A percentile compares a stretch with the other conserved stretches of the same genome.
These are phyloP conservation scores for Amphiprion clarkii DNA, from an alignment of 2,797 vertebrate species.

Conservation along the genomic window DNA sequence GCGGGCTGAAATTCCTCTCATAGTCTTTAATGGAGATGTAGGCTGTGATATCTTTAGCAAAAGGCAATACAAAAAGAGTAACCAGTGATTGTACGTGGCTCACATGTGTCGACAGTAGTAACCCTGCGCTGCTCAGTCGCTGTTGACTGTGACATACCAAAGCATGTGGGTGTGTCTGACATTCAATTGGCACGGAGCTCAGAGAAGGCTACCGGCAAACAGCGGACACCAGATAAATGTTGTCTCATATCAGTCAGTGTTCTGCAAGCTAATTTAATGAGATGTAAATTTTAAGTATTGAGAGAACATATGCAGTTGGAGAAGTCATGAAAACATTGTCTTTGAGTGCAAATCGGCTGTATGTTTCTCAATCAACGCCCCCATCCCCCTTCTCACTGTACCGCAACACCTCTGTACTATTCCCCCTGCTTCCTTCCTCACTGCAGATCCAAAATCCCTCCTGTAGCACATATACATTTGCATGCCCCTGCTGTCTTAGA, in stretches of 20 bases:
- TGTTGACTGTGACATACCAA: constrained; percentile 70
- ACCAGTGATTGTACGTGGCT: constrained; percentile 57
- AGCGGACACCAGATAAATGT: constrained; percentile 63
- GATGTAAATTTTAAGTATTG: neutral
- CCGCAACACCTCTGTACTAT: constrained; percentile 3
- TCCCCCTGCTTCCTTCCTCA: neutral
- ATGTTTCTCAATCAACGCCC: constrained; percentile 14
- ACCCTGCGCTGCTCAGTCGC: constrained; percentile 49
- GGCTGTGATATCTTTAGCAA: constrained; percentile 75
- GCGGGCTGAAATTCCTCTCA: constrained; percentile 66
- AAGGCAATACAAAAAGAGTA: constrained; percentile 58
- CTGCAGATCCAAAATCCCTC: constrained; percentile 13
- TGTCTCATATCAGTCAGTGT: constrained; percentile 60
- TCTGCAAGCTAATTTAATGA: constrained; percentile 45
- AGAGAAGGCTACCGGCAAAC: constrained; percentile 50
- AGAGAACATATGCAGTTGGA: neutral
- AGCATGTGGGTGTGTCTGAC: constrained; percentile 70
- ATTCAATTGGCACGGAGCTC: constrained; percentile 63
- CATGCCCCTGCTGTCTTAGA: neutral
- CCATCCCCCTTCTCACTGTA: constrained; percentile 5
- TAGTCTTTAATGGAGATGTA: constrained; percentile 57
- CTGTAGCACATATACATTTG: neutral
- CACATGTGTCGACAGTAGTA: constrained; percentile 54
- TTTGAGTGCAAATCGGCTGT: neutral
- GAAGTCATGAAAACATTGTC: neutral